Base-by-base conservation (phyloP, 1,140 invertebrate species). In the Microplitis mediator region DNA sequence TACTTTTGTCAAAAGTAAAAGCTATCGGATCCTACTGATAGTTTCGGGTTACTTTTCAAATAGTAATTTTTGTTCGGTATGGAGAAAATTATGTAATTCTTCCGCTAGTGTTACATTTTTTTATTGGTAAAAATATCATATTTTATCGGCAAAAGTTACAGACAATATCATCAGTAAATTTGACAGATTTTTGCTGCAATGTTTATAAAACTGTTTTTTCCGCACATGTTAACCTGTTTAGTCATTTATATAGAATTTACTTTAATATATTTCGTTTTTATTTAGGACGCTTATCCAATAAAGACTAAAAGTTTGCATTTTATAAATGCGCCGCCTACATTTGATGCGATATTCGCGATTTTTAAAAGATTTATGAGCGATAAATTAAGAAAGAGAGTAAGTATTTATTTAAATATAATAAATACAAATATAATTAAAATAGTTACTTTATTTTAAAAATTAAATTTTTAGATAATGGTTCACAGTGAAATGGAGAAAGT, bases 241-340 rank as follows among this genome's bases (percentile, higher is more conserved):
- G 23, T 23, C 23, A 23, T 23, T 23, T 23, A 23, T 2, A n/a
- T n/a, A n/a, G n/a, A 23, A 76, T 80, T 61, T 14, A 61, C 13
- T 64, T 64, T 13, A 1, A 78, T 83, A 8, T 69, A 73, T 52
- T 71, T 78, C 63, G 86, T 56, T 34, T 58, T 36, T 56, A 50
- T 61, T 36, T n/a, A 90, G 81, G 88, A 89, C 69, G 90, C 85
- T 3, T 88, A 87, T 79, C 89, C 89, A 3, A 82, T 89, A 45
- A 81, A 89, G 68, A 87, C 88, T 4, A 89, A 90, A 72, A 87
- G 85, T 8, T 84, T 90, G 45, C 88, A 90, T 75, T 88, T 88
- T 70, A 80, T 90, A n/a, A 88, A 90, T 77, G 81, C 85, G 45
- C 86, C 88, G 0, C 16, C 81, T 5, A 85, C 84, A 0, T 88